Evolutionary conservation across 1,140 invertebrate genomes (phyloP), one percentile per base, ranked within the genome.

Genomic region (Penaeus chinensis): DNA sequence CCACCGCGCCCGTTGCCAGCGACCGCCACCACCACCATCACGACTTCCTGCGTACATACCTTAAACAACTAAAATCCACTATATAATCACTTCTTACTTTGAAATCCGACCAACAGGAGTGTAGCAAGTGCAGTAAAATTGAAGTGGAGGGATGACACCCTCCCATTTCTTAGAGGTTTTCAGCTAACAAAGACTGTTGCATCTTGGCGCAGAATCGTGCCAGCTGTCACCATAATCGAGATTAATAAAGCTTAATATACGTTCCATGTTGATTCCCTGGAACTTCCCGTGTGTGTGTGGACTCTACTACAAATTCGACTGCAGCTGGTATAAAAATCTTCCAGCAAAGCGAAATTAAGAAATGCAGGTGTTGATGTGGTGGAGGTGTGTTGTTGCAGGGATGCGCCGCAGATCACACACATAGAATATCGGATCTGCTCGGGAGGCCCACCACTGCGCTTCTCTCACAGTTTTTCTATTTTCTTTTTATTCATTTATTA

Each of bases 151-250:
- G 10, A 66, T 80, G 84, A 80, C 65, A 80, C n/a, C 20, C 24
- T 16, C n/a, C 63, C 37, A 22, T 20, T 66, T 42, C 54, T 27
- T 42, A 13, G 10, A n/a, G 62, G 62, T 24, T 32, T 16, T 11
- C n/a, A 24, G 84, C 81, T 80, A 86, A 86, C 84, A 86, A 86
- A 86, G 84, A 69, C 77, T 86, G 84, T 86, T 86, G 84, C 84
- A 86, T 86, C 84, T 84, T 86, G 84, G 84, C 77, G 84, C 84
- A 81, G 76, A 61, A 24, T 42, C 76, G 84, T 86, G 84, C 84
- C 84, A 86, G 84, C 77, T 80, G 77, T 86, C 84, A 80, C 84
- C 84, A 86, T 63, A 79, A 19, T 24, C 54, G 76, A 63, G 81
- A 86, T 86, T 86, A 86, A 86, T 86, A 86, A 86, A 86, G 84